Conservation (phyloP, 2,113 vertebrate species). For the Peromyscus leucopus region DNA sequence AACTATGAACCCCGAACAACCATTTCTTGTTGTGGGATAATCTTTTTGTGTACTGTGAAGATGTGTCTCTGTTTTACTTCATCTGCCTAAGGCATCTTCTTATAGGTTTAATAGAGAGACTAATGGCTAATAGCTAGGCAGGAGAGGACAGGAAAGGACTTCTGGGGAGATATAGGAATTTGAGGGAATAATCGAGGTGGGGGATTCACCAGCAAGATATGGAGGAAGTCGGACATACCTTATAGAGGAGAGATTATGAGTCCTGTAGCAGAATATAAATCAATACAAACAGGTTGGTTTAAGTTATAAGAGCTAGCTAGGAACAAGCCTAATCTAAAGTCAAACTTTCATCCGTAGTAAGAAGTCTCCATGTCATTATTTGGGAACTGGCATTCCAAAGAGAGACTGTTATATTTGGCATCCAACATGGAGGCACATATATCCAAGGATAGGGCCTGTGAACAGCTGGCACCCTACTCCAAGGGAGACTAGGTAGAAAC, state of each 20-base stretch:
- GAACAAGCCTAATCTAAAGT: neutral
- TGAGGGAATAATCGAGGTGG: neutral
- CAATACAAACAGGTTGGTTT: neutral
- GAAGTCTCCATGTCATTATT: neutral
- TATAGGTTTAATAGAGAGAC: neutral
- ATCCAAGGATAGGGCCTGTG: no score
- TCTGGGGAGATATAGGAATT: neutral
- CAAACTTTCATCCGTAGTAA: neutral
- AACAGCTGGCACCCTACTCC: no score
- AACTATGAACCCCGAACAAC: neutral
- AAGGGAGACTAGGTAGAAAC: no score
- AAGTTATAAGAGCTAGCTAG: neutral
- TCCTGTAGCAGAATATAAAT: neutral
- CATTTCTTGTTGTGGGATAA: neutral
- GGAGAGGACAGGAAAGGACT: neutral
- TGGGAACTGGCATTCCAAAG: neutral
- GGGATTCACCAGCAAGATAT: neutral
- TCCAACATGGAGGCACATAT: no score
- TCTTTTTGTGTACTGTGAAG: neutral
- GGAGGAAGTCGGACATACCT: neutral
- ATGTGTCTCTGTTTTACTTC: neutral
- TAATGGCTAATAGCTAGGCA: neutral
- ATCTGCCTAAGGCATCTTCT: neutral
- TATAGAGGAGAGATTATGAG: no score
- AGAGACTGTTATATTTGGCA: no score